A percentile compares a stretch with the other conserved stretches of the same genome.
phyloP scores from a whole-genome alignment of 2,797 vertebrate species.

The Protosalanx chinensis region DNA sequence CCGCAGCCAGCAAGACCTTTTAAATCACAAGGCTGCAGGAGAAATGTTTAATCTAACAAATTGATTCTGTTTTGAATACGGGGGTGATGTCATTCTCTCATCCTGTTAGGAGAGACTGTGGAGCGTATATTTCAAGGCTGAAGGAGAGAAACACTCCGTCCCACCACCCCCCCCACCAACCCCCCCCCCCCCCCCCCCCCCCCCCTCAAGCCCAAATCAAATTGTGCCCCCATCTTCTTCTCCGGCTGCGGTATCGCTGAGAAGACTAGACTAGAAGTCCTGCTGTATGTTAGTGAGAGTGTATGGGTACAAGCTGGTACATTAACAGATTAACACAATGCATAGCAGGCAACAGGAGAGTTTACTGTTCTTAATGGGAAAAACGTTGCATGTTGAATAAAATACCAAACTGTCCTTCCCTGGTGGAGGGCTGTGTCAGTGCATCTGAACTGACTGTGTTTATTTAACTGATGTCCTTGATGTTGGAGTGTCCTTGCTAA shows the following conservation, averaged over 20 bases:
- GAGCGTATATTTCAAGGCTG: conserved; percentile 62
- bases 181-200: conserved; percentile 46
- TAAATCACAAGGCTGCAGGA: conserved; percentile 71
- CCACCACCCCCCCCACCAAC: no score
- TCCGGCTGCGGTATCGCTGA: conserved; percentile 53
- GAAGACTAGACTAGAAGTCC: conserved; percentile 43
- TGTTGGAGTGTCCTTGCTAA: conserved; percentile 72
- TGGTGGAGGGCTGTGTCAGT: conserved; percentile 25
- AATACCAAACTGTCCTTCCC: conserved; percentile 41
- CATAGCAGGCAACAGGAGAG: no score
- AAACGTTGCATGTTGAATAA: conserved; percentile 10
- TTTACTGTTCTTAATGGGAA: no score
- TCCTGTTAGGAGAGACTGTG: conserved; percentile 70
- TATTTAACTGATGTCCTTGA: conserved; percentile 74
- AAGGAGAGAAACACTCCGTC: conserved; percentile 60
- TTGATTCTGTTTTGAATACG: conserved; percentile 73
- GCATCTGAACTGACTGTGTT: conserved; percentile 63
- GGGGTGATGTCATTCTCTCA: conserved; percentile 73
- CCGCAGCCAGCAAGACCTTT: conserved; percentile 70
- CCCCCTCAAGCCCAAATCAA: conserved; percentile 63
- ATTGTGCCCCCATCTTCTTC: conserved; percentile 62
- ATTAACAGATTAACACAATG: no score
- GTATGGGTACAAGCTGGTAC: neutral
- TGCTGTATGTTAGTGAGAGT: conserved; percentile 25
- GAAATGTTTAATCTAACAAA: conserved; percentile 79